Evolutionary conservation across 2,888 invertebrate genomes (phyloP), one percentile per base, ranked within the genome.

Genomic region (Cheilosia impressa): DNA sequence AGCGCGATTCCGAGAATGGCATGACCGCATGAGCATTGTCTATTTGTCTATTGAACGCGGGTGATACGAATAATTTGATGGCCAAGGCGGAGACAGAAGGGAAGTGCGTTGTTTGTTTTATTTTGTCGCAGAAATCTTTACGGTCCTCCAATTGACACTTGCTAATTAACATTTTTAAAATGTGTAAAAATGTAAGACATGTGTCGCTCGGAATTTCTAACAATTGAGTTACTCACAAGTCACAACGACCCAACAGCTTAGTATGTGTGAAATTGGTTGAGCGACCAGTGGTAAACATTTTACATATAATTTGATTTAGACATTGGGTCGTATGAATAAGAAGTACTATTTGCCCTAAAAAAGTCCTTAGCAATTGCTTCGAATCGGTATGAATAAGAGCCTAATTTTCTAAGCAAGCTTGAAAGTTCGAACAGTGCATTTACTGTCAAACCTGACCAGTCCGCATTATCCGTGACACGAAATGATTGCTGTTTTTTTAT

Each of bases 121-220:
- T 63, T 75, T 65, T 65, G 57, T 50, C 57, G 9, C 45, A 34
- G 45, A 62, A 24, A 72, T 43, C 10, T 22, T 31, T n/a, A 63
- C 24, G 38, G 27, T 19, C 57, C 66, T 58, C 31, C 66, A 58
- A 65, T 75, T 66, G 58, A 75, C 57, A 57, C 50, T 66, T 53
- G 27, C 73, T 73, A 73, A 75, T 73, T 80, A 80, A 68, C 52
- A 80, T 80, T 73, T 73, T 65, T 73, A 47, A 47, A 52, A 47
- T 62, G 45, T 68, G 45, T 66, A 45, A 53, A 66, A 60, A 66
- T 79, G 19, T 68, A 24, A 13, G 19, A 58, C 13, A 38, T 58
- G 27, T 53, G 53, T 19, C 38, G 47, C 19, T 38, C n/a, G 15
- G 22, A 52, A 52, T 52, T 5, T 24, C 50, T 50, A 50, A 50